Evolutionary conservation across 1,140 invertebrate genomes (phyloP).

Genomic region (Odontomachus brunneus): DNA sequence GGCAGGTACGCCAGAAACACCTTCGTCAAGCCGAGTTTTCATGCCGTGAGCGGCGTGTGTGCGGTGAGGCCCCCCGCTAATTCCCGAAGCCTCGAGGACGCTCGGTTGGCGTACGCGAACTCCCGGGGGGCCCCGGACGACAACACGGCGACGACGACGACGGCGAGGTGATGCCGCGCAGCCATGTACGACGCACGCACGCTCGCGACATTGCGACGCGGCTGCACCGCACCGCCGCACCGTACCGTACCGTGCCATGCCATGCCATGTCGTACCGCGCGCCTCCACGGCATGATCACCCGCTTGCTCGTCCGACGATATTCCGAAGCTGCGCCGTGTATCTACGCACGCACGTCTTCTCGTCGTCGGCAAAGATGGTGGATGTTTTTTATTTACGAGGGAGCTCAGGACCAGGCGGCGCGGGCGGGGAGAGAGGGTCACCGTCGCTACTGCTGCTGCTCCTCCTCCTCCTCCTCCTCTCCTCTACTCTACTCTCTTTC

Average conservation of each 20-base stretch:
- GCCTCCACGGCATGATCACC: neutral
- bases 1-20: conserved; percentile 67
- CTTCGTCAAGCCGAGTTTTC: conserved; percentile 84
- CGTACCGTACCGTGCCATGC: conserved; percentile 58
- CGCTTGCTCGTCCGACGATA: conserved; percentile 57
- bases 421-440: conserved; percentile 52
- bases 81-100: conserved; percentile 24
- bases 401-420: too few species aligned
- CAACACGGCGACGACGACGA: neutral
- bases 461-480: neutral
- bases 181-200: conserved; percentile 4
- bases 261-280: conserved; percentile 46
- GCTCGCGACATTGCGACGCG: neutral
- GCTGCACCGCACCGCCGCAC: conserved; percentile 53
- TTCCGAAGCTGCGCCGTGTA: conserved; percentile 78
- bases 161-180: neutral
- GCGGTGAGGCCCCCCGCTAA: conserved; percentile 61
- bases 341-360: conserved; percentile 68
- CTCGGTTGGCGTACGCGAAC: neutral
- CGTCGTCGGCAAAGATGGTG: conserved; percentile 81
- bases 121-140: conserved; percentile 50
- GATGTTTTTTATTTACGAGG: conserved; percentile 81
- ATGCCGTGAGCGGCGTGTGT: conserved; percentile 79
- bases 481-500: conserved; percentile 1
- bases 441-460: conserved; percentile 47